Evolutionary conservation across 2,113 vertebrate species (phyloP), one percentile per base, ranked within the genome.

Genomic region (Casuarius casuarius): DNA sequence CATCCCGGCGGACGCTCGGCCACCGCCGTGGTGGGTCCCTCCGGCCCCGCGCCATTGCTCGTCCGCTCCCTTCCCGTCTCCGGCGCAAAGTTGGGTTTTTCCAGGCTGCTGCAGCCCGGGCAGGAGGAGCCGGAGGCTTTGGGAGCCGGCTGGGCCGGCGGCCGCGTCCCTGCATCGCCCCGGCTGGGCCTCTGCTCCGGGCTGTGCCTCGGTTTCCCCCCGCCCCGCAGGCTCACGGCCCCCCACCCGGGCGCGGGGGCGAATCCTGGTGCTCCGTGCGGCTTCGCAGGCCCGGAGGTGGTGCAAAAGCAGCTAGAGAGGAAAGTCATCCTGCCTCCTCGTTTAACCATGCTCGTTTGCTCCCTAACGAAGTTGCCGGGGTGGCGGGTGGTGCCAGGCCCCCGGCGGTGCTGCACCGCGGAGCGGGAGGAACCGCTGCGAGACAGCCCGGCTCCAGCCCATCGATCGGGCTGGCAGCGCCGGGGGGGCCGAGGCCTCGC

Each of bases 401-500:
- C 49, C 92, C 62, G 44, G 23, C 56, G 0, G 0, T 42, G 48
- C 90, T 0, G 6, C 18, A 4, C 46, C 18, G 21, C 38, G 1
- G 44, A 46, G 12, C 0, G 29, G 48, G 67, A 48, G 9, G 56
- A 75, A 78, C 11, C 22, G 35, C 74, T 5, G 33, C 4, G 0
- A 91, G 87, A 49, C 94, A 84, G 46, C 87, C 33, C 0, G 42
- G 8, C 93, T 94, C 70, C 4, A 0, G 56, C 2, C 0, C 10
- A 95, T 89, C 40, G 70, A 87, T 21, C 8, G 4, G 63, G 38
- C 0, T 2, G 88, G 70, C 58, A 51, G 44, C 35, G 59, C 67
- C 2, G 0, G 0, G 10, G 59, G 68, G 31, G 54, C 10, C 0
- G 5, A 38, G 38, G 38, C 38, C 38, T 8, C 38, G 38, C 38